Evolutionary conservation across 2,888 invertebrate genomes (phyloP).

Genomic region (Salticus scenicus): DNA sequence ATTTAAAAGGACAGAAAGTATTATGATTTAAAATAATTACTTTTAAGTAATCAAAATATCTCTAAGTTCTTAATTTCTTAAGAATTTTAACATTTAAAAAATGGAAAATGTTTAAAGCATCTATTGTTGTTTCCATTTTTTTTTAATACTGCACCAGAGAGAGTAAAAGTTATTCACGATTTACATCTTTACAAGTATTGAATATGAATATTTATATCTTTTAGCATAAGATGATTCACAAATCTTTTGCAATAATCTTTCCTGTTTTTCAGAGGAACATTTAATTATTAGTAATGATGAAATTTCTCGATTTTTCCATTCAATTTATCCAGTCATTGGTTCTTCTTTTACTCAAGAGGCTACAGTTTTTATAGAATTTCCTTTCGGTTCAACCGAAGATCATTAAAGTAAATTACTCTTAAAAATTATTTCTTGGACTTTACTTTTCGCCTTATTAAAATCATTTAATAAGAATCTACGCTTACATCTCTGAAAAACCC

Average conservation of each 20-base stretch:
- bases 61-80: too few relatives aligned
- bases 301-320: background rate
- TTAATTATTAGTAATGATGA: constrained; percentile 14
- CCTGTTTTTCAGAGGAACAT: background rate
- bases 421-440: background rate
- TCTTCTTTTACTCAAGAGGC: background rate
- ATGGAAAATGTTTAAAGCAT: too few relatives aligned
- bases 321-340: background rate
- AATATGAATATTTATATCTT: background rate
- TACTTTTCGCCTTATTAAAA: background rate
- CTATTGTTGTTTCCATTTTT: too few relatives aligned
- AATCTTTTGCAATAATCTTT: background rate
- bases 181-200: background rate
- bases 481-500: background rate
- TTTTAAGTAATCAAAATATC: too few relatives aligned
- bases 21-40: too few relatives aligned
- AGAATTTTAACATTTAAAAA: too few relatives aligned
- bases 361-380: background rate
- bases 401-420: background rate
- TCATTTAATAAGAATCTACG: constrained; percentile 2
- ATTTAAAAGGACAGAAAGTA: too few relatives aligned
- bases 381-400: background rate
- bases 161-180: background rate
- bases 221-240: background rate
- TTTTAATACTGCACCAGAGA: too few relatives aligned